Evolutionary conservation across 1,140 invertebrate genomes (phyloP).

Genomic region (Eumaeus atala): DNA sequence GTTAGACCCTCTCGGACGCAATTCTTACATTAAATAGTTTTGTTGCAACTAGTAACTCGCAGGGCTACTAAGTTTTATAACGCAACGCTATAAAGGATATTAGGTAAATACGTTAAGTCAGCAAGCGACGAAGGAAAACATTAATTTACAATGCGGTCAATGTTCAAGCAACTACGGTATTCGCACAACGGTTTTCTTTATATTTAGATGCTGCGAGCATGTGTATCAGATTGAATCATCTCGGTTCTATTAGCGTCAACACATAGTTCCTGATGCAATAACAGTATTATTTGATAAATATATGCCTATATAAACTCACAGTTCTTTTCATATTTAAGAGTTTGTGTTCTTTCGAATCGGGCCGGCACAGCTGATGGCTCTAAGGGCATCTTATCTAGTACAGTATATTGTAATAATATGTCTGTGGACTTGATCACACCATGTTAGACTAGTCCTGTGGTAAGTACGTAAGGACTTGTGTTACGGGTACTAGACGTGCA

Average conservation of each 20-base stretch:
- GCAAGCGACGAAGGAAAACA: slow-evolving; percentile 44
- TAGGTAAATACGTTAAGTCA: slow-evolving; percentile 36
- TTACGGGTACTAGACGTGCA: too few relatives aligned
- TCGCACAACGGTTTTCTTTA: slow-evolving; percentile 57
- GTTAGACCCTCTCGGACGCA: too few relatives aligned
- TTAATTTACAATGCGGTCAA: slow-evolving; percentile 56
- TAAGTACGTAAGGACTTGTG: too few relatives aligned
- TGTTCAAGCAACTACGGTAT: slow-evolving; percentile 52
- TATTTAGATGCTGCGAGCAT: slow-evolving; percentile 59
- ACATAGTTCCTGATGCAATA: slow-evolving; percentile 47
- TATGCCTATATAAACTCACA: too few relatives aligned
- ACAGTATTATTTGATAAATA: slow-evolving; percentile 16
- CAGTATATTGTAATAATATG: too few relatives aligned
- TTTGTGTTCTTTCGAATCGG: too few relatives aligned
- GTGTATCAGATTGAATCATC: slow-evolving; percentile 60
- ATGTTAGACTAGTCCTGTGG: too few relatives aligned
- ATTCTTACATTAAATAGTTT: too few relatives aligned
- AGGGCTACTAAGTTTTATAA: neutral
- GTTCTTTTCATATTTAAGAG: too few relatives aligned
- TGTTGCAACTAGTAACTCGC: neutral
- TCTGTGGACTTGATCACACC: too few relatives aligned
- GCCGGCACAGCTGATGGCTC: too few relatives aligned
- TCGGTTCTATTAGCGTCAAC: slow-evolving; percentile 38
- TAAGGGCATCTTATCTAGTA: too few relatives aligned
- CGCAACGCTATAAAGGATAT: slow-evolving; percentile 28